These are phyloP conservation scores for Megalurothrips usitatus DNA, from an alignment of 2,888 invertebrate genomes.

Conservation along the genomic window DNA sequence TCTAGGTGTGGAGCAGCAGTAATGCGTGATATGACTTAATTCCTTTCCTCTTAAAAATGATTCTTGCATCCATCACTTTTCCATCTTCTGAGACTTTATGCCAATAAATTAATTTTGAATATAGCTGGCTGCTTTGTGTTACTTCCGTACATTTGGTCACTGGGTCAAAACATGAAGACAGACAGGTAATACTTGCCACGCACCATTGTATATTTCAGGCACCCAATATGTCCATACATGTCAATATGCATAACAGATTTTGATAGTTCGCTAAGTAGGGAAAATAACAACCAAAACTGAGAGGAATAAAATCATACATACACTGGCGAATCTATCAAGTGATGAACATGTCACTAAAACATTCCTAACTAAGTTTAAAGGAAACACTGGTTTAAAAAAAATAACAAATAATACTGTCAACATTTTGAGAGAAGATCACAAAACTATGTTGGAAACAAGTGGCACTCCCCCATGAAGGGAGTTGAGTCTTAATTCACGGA, in stretches of 20 bases:
- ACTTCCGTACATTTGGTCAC: not conserved
- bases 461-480: not conserved
- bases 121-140: not conserved
- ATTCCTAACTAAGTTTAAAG: not conserved
- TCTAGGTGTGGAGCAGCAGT: not conserved
- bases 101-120: not conserved
- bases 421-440: not conserved
- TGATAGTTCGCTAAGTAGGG: too few species aligned
- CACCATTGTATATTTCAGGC: not conserved
- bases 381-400: not conserved
- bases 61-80: not conserved
- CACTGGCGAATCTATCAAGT: too few species aligned
- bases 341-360: not conserved
- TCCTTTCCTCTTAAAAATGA: not conserved
- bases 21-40: not conserved
- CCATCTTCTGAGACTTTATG: not conserved
- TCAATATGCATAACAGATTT: too few species aligned
- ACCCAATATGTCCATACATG: not conserved
- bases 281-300: too few species aligned
- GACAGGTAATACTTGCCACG: not conserved
- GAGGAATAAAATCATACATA: too few species aligned
- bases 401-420: not conserved
- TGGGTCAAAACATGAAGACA: not conserved
- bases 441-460: not conserved
- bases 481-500: not conserved